A percentile compares a stretch with the other conserved stretches of the same genome.
These are phyloP conservation scores for Cettia cetti DNA, from an alignment of 2,113 vertebrate genomes.

Conservation along the genomic window DNA sequence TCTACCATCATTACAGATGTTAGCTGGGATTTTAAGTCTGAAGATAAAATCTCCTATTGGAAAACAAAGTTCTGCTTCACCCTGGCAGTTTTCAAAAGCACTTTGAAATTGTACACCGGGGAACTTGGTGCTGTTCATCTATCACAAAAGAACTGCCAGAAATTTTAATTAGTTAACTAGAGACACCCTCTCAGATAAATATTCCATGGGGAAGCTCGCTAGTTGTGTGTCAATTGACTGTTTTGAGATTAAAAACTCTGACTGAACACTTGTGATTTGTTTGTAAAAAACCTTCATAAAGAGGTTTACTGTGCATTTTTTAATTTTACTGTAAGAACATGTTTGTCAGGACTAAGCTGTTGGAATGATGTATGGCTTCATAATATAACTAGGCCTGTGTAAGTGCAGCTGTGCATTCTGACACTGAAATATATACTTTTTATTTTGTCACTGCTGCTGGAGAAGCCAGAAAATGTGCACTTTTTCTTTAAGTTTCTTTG, in stretches of 20 bases:
- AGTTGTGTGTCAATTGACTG: background rate
- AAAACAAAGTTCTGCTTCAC: background rate
- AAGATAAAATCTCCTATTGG: background rate
- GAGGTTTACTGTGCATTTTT: background rate
- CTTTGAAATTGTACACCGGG: background rate
- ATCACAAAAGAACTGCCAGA: background rate
- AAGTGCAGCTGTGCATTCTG: background rate
- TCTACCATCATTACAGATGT: background rate
- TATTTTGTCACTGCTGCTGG: background rate
- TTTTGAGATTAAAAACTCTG: background rate
- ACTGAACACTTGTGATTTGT: background rate
- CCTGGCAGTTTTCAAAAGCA: background rate
- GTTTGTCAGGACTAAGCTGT: background rate
- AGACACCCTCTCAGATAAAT: background rate
- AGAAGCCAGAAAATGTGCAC: background rate
- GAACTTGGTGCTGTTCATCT: background rate
- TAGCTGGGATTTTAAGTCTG: background rate
- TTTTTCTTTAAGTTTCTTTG: conserved; percentile 33
- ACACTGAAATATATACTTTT: background rate
- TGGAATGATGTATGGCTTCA: background rate
- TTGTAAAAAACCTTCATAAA: background rate
- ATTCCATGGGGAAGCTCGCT: background rate
- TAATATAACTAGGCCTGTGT: background rate
- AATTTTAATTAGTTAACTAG: background rate
- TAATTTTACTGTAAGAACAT: background rate